These are phyloP conservation scores for Dysdera silvatica DNA, from an alignment of 1,140 invertebrate genomes.

Conservation along the genomic window DNA sequence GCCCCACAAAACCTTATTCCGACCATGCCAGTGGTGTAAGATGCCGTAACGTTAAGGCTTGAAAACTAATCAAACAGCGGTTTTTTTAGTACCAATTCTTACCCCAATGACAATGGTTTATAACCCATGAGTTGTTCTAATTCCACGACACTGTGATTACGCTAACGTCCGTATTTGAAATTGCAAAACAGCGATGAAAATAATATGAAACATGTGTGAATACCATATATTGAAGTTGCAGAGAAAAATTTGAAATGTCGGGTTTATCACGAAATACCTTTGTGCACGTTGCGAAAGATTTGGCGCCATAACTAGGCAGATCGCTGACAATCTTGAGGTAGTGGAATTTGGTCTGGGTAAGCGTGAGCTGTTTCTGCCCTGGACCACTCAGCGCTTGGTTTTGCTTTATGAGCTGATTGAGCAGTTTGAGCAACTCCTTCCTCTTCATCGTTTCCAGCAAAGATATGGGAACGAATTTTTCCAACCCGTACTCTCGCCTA, in stretches of 20 bases:
- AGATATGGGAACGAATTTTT: constrained; percentile 74
- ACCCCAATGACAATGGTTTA: too few species aligned
- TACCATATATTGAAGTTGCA: neutral
- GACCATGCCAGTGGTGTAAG: too few species aligned
- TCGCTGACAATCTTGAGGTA: constrained; percentile 81
- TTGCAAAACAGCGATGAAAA: too few species aligned
- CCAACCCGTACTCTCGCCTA: constrained; percentile 78
- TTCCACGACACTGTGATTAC: too few species aligned
- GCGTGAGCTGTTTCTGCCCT: constrained; percentile 68
- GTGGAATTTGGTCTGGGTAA: constrained; percentile 68
- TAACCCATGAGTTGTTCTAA: too few species aligned
- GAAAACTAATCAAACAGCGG: too few species aligned
- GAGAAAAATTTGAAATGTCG: neutral
- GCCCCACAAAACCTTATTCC: too few species aligned
- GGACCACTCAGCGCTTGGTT: constrained; percentile 74
- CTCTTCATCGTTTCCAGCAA: constrained; percentile 78
- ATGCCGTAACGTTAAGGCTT: too few species aligned
- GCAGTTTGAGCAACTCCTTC: constrained; percentile 73
- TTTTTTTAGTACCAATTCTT: too few species aligned
- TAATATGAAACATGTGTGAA: too few species aligned
- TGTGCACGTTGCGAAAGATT: constrained; percentile 66
- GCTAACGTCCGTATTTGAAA: too few species aligned
- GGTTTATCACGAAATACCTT: constrained; percentile 36
- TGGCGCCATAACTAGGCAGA: constrained; percentile 78
- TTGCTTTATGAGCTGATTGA: constrained; percentile 76